These are phyloP conservation scores for Pyrgus malvae DNA, from an alignment of 2,888 invertebrate species.

Conservation along the genomic window DNA sequence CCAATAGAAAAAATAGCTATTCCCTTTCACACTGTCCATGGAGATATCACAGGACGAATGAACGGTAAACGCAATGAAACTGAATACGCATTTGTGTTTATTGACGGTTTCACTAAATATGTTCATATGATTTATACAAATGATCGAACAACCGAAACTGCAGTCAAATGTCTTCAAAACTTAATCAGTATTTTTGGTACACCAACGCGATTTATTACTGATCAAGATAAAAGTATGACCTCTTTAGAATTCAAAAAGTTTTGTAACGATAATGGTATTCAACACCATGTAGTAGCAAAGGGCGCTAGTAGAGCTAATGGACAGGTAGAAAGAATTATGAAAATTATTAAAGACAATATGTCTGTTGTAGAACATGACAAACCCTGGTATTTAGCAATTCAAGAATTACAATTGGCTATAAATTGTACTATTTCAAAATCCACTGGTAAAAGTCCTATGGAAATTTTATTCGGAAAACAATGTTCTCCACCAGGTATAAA, in stretches of 20 bases:
- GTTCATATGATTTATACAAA: slow-evolving; percentile 26
- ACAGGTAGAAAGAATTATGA: slow-evolving; percentile 28
- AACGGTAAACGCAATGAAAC: slow-evolving; percentile 24
- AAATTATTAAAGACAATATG: slow-evolving; percentile 27
- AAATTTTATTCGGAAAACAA: no score
- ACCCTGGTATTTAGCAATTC: slow-evolving; percentile 22
- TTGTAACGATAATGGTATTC: slow-evolving; percentile 9
- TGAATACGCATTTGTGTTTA: slow-evolving; percentile 31
- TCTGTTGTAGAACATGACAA: slow-evolving; percentile 21
- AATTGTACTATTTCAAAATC: slow-evolving; percentile 30
- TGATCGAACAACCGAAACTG: slow-evolving; percentile 25
- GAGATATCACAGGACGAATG: slow-evolving; percentile 31
- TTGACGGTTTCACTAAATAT: slow-evolving; percentile 29
- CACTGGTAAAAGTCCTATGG: slow-evolving; percentile 26
- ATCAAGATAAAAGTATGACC: slow-evolving; percentile 28
- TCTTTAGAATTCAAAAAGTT: slow-evolving; percentile 27
- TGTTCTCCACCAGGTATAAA: no score
- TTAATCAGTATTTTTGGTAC: slow-evolving; percentile 27
- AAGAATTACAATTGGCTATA: slow-evolving; percentile 30
- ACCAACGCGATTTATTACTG: slow-evolving; percentile 18
- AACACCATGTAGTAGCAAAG: slow-evolving; percentile 27
- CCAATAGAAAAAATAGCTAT: slow-evolving; percentile 30
- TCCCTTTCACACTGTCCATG: slow-evolving; percentile 31
- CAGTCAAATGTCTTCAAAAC: slow-evolving; percentile 26
- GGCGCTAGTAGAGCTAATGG: slow-evolving; percentile 30